Evolutionary conservation across 2,113 vertebrate genomes (phyloP).

Genomic region (Dasyornis broadbenti): DNA sequence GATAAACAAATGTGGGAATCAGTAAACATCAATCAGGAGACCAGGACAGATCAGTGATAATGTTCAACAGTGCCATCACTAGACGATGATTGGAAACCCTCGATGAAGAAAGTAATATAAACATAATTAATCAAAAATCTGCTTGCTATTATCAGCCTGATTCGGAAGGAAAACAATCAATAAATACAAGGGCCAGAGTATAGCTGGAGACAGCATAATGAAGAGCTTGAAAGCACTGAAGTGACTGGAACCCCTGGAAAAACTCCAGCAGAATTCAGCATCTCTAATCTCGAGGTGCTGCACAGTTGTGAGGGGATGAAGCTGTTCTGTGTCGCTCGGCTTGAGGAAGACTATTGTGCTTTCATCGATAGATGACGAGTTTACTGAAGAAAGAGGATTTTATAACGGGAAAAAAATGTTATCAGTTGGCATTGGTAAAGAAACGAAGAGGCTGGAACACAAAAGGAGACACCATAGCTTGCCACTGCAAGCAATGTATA

Average conservation of each 20-base stretch:
- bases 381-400: not conserved
- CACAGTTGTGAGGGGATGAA: not conserved
- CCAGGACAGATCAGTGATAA: not conserved
- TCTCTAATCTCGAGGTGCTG: not conserved
- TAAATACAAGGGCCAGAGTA: not conserved
- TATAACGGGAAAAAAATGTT: not conserved
- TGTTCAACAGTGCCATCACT: not conserved
- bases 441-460: not conserved
- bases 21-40: not conserved
- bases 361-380: not conserved
- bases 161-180: not conserved
- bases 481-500: not conserved
- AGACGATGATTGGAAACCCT: not conserved
- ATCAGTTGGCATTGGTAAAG: not conserved
- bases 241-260: not conserved
- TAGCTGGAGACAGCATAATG: not conserved
- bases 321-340: not conserved
- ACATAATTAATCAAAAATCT: not conserved
- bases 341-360: not conserved
- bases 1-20: not conserved
- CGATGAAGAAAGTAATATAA: not conserved
- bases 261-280: not conserved
- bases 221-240: not conserved
- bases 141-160: not conserved
- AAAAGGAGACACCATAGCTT: not conserved